Conservation (phyloP, 1,140 invertebrate species). For the Aphaenogaster rudis region DNA sequence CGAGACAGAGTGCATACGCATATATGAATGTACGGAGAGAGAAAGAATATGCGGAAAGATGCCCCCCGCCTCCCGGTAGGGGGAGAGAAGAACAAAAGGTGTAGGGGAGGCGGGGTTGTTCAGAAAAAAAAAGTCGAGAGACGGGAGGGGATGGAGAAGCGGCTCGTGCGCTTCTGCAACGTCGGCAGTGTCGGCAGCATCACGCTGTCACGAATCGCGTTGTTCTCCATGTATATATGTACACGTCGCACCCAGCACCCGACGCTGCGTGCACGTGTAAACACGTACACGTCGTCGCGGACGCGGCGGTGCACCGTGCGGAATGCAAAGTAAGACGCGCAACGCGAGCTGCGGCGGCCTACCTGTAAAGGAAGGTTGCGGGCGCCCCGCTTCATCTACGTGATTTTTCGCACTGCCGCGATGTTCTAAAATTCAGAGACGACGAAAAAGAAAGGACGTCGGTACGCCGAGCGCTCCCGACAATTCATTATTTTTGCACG, state of each 20-base stretch:
- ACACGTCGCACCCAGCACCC: conserved; percentile 39
- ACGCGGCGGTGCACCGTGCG: conserved; percentile 42
- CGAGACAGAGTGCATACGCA: background rate
- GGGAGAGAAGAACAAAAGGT: conserved; percentile 36
- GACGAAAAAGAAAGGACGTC: background rate
- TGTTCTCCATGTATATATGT: conserved; percentile 67
- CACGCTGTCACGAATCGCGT: conserved; percentile 72
- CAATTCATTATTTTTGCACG: conserved; percentile 45
- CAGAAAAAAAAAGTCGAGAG: conserved; percentile 20
- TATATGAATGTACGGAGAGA: background rate
- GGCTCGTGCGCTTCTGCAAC: conserved; percentile 48
- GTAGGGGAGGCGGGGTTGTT: background rate
- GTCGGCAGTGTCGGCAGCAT: conserved; percentile 46
- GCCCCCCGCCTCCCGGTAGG: background rate
- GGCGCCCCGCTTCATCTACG: conserved; percentile 9
- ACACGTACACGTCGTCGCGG: conserved; percentile 57
- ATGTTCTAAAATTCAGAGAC: conserved; percentile 26
- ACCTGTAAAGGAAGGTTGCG: conserved; percentile 13
- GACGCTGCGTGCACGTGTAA: conserved; percentile 48
- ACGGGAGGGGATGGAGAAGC: conserved; percentile 11
- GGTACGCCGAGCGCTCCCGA: background rate
- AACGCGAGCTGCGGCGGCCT: background rate
- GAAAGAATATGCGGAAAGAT: background rate
- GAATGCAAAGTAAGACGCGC: conserved; percentile 69
- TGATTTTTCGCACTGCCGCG: conserved; percentile 34